These are phyloP conservation scores for Rhea pennata DNA, from an alignment of 2,113 vertebrate genomes.

Conservation along the genomic window DNA sequence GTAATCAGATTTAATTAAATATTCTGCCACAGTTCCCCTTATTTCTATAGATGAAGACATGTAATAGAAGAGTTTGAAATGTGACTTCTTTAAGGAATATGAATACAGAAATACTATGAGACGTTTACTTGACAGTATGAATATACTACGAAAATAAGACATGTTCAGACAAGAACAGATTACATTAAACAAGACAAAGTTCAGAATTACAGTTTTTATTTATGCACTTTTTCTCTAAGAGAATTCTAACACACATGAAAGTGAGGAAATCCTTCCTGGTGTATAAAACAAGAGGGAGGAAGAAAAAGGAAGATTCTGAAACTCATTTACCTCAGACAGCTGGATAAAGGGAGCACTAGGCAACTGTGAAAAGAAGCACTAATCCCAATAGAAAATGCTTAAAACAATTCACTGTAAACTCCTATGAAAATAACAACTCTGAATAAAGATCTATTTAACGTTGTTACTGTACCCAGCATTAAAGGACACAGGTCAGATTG, in stretches of 20 bases:
- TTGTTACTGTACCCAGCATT: background rate
- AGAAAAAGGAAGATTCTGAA: background rate
- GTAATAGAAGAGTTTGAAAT: background rate
- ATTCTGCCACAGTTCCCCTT: background rate
- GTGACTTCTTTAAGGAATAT: background rate
- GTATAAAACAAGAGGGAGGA: background rate
- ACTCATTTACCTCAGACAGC: background rate
- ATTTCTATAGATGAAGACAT: background rate
- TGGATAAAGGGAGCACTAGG: accelerated
- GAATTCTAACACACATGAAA: background rate
- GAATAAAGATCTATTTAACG: background rate
- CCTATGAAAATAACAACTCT: background rate
- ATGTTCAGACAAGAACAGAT: background rate
- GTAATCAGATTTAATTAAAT: background rate
- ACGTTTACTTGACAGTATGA: background rate
- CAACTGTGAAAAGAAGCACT: background rate
- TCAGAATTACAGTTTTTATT: background rate
- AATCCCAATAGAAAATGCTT: background rate
- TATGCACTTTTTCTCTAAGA: background rate
- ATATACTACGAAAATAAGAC: background rate
- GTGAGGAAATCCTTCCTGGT: background rate
- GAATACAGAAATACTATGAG: background rate
- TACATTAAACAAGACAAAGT: background rate
- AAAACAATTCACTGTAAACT: background rate
- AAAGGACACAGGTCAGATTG: background rate